Conservation (phyloP, 2,888 invertebrate species). For the Drosophila meridionalis region DNA sequence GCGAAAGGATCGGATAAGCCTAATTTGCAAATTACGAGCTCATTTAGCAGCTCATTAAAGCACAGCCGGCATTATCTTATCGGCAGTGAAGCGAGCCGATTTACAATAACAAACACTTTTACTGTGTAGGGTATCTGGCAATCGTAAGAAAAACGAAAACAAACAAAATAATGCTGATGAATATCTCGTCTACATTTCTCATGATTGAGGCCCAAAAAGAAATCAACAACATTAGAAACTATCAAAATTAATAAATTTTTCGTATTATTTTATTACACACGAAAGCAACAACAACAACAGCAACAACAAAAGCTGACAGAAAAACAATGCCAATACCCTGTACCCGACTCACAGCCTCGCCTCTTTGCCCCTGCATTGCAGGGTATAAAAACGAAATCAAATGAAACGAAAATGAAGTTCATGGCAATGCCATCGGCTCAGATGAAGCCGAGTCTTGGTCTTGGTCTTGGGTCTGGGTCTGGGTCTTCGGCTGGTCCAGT, state of each 20-base stretch:
- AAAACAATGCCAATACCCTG: constrained; percentile 55
- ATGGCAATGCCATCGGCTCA: constrained; percentile 58
- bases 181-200: constrained; percentile 53
- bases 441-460: constrained; percentile 44
- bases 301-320: constrained; percentile 26
- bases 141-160: constrained; percentile 22
- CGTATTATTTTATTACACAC: constrained; percentile 68
- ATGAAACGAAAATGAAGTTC: constrained; percentile 66
- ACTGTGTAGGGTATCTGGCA: constrained; percentile 42
- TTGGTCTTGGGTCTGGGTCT: constrained; percentile 2
- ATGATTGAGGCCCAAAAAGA: constrained; percentile 56
- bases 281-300: constrained; percentile 24
- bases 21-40: constrained; percentile 42
- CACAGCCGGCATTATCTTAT: neutral
- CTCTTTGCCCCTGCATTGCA: constrained; percentile 10
- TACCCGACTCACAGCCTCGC: constrained; percentile 5
- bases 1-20: constrained; percentile 74
- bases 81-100: neutral
- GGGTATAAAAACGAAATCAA: constrained; percentile 45
- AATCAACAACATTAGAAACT: constrained; percentile 73
- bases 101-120: constrained; percentile 9
- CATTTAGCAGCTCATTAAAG: constrained; percentile 31
- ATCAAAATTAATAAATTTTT: constrained; percentile 75
- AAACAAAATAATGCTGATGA: constrained; percentile 38
- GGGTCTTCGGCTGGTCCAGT: constrained; percentile 13